Evolutionary conservation across 2,888 invertebrate species (phyloP).

Genomic region (Cheilosia vulpina): DNA sequence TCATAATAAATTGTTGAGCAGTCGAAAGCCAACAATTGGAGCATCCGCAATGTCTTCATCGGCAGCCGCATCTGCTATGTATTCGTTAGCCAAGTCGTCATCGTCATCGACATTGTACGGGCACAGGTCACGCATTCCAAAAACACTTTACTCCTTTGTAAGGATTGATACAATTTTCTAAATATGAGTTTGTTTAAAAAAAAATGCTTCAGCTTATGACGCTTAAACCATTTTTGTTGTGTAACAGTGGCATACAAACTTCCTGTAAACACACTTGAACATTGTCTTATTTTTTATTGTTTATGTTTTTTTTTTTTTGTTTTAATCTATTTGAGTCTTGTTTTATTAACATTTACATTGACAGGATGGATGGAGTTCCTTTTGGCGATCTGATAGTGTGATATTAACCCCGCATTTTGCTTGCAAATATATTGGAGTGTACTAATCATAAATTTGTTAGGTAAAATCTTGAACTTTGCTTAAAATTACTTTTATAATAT

Average conservation of each 20-base stretch:
- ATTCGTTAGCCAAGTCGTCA: conserved; percentile 81
- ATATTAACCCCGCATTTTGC: conserved; percentile 58
- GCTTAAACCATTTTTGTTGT: conserved; percentile 10
- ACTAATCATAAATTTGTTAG: conserved; percentile 61
- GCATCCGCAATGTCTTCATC: conserved; percentile 77
- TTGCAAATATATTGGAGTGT: conserved; percentile 56
- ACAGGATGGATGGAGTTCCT: conserved; percentile 53
- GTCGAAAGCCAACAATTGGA: conserved; percentile 77
- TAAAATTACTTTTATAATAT: conserved; percentile 1
- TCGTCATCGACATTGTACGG: conserved; percentile 84
- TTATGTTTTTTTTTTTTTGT: background rate
- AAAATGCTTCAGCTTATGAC: conserved; percentile 20
- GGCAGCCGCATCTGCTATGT: conserved; percentile 77
- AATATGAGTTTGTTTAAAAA: conserved; percentile 15
- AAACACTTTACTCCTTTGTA: conserved; percentile 84
- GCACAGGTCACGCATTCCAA: conserved; percentile 84
- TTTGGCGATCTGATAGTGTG: conserved; percentile 45
- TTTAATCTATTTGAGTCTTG: conserved; percentile 24
- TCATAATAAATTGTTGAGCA: conserved; percentile 65
- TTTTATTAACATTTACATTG: conserved; percentile 55
- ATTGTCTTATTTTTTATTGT: conserved; percentile 4
- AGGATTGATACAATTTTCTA: conserved; percentile 75
- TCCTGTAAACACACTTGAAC: conserved; percentile 27
- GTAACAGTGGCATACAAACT: conserved; percentile 17
- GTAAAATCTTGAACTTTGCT: conserved; percentile 71